Percentiles rank a stretch among this genome's conserved stretches.
These are phyloP conservation scores for Crocallis elinguaria DNA, from an alignment of 2,888 invertebrate species.

Conservation along the genomic window DNA sequence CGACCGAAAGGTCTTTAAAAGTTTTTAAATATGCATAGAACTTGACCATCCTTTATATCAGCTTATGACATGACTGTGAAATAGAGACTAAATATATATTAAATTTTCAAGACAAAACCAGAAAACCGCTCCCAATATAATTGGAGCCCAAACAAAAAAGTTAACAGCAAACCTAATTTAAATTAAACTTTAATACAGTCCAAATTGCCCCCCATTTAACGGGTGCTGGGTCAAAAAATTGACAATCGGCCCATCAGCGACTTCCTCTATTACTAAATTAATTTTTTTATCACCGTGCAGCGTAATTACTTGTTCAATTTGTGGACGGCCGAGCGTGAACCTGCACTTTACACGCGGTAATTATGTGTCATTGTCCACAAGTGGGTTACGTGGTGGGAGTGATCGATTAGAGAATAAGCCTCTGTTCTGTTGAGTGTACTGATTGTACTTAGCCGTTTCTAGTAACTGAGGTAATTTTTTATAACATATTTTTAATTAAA, in stretches of 20 bases:
- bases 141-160: neutral
- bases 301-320: constrained; percentile 71
- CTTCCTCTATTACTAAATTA: constrained; percentile 63
- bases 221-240: constrained; percentile 41
- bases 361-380: constrained; percentile 27
- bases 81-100: too few species aligned
- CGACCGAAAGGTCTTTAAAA: too few species aligned
- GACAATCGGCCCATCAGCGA: constrained; percentile 48
- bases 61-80: too few species aligned
- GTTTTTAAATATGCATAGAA: too few species aligned
- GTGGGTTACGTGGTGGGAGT: neutral
- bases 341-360: constrained; percentile 42
- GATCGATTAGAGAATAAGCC: constrained; percentile 11
- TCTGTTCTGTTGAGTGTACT: too few species aligned
- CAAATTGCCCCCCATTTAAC: constrained; percentile 39
- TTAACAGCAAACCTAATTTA: constrained; percentile 28
- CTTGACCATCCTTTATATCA: too few species aligned
- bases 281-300: constrained; percentile 62
- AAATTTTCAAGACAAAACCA: neutral
- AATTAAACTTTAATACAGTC: constrained; percentile 29
- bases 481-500: too few species aligned
- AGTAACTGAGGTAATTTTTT: too few species aligned
- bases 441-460: too few species aligned
- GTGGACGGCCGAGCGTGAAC: constrained; percentile 63
- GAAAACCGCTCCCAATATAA: neutral